Conservation (phyloP, 2,888 invertebrate species). For the Melanostoma scalare region DNA sequence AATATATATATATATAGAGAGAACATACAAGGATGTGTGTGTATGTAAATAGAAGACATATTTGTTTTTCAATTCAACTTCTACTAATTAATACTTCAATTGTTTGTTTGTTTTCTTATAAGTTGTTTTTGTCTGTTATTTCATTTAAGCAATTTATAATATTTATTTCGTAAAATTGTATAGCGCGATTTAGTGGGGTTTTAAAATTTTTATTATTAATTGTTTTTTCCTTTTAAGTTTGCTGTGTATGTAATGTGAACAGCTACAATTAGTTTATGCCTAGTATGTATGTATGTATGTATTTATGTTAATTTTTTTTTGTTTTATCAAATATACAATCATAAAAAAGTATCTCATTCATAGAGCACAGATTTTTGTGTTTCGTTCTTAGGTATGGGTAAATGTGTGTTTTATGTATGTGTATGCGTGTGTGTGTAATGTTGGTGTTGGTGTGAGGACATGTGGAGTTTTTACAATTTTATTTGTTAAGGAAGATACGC, state of each 20-base stretch:
- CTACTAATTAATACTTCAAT: conserved; percentile 68
- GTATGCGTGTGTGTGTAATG: conserved; percentile 6
- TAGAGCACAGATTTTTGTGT: conserved; percentile 54
- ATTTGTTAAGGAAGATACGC: conserved; percentile 61
- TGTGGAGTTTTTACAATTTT: conserved; percentile 14
- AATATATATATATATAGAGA: conserved; percentile 65
- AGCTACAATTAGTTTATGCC: conserved; percentile 53
- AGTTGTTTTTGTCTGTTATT: too few species aligned
- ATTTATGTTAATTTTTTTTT: conserved; percentile 39
- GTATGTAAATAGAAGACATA: conserved; percentile 68
- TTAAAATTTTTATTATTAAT: conserved; percentile 53
- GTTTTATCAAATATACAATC: conserved; percentile 69
- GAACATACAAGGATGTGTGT: conserved; percentile 45
- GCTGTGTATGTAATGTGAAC: conserved; percentile 59
- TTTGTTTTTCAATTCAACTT: conserved; percentile 67
- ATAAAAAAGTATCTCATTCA: conserved; percentile 69
- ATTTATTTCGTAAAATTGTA: conserved; percentile 58
- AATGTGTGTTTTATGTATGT: neutral
- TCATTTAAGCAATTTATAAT: conserved; percentile 77
- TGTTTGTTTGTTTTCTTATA: conserved; percentile 56
- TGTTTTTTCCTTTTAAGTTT: conserved; percentile 51
- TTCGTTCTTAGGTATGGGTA: neutral
- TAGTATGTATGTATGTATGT: conserved; percentile 27
- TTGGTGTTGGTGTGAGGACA: conserved; percentile 6
- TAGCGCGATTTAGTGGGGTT: conserved; percentile 64